Conservation (phyloP, 2,797 vertebrate genomes). For the Macrochelys suwanniensis region DNA sequence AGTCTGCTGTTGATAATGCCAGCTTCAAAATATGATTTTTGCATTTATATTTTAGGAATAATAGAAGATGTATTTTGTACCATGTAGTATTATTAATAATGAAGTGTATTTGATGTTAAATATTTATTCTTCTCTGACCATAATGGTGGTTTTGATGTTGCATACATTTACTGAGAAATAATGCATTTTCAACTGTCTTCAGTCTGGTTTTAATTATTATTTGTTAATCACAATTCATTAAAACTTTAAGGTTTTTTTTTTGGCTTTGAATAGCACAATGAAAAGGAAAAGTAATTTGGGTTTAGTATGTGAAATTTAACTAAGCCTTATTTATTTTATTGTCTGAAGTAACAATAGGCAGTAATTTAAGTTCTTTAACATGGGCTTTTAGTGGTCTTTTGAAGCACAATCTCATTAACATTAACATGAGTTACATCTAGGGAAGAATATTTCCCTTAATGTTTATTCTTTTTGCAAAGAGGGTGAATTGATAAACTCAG, state of each 20-base stretch:
- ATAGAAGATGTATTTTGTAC: constrained; percentile 47
- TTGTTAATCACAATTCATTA: constrained; percentile 57
- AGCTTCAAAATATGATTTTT: constrained; percentile 40
- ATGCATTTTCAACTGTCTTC: constrained; percentile 47
- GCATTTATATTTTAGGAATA: constrained; percentile 54
- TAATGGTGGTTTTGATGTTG: constrained; percentile 44
- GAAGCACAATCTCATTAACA: constrained; percentile 77
- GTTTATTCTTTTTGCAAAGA: constrained; percentile 64
- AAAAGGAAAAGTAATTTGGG: constrained; percentile 59
- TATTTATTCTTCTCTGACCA: constrained; percentile 66
- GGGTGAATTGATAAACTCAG: constrained; percentile 54
- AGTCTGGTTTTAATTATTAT: constrained; percentile 45
- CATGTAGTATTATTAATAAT: constrained; percentile 68
- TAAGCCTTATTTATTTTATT: constrained; percentile 77
- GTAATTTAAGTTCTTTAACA: constrained; percentile 70
- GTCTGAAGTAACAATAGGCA: constrained; percentile 69
- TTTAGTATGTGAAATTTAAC: constrained; percentile 64
- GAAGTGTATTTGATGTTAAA: constrained; percentile 71
- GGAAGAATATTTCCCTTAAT: constrained; percentile 70
- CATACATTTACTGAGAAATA: constrained; percentile 45
- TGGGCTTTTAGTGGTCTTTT: constrained; percentile 71
- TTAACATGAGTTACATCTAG: constrained; percentile 74
- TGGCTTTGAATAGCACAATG: constrained; percentile 45
- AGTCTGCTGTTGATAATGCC: constrained; percentile 55
- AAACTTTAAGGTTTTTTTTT: constrained; percentile 38